phyloP scores from a whole-genome alignment of 2,888 invertebrate genomes.

The Dioctria linearis region DNA sequence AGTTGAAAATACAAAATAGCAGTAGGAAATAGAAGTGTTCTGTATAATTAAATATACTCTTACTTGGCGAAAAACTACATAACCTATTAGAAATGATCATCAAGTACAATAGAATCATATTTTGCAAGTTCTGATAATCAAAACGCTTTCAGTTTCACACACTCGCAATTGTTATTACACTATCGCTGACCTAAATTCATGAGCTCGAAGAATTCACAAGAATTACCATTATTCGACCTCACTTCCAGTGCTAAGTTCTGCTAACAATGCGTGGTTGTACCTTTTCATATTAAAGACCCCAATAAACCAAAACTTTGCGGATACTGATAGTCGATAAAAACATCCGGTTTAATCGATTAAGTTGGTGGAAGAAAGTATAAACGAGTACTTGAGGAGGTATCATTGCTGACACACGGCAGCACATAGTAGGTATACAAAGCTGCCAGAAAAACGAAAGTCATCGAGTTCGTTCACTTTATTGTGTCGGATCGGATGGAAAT shows the following conservation, averaged over 20 bases:
- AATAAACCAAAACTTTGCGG: slow-evolving; percentile 14
- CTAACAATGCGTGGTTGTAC: background rate
- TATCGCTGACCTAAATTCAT: background rate
- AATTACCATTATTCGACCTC: slow-evolving; percentile 13
- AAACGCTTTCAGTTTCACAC: slow-evolving; percentile 26
- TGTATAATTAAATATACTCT: too few relatives aligned
- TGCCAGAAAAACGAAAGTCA: slow-evolving; percentile 57
- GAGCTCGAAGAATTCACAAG: slow-evolving; percentile 14
- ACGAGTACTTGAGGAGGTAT: slow-evolving; percentile 14
- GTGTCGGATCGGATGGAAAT: slow-evolving; percentile 1
- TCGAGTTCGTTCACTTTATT: slow-evolving; percentile 55
- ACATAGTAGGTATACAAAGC: background rate
- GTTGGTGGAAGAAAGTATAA: slow-evolving; percentile 33
- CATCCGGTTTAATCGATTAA: slow-evolving; percentile 40
- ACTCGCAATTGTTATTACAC: background rate
- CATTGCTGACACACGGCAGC: background rate
- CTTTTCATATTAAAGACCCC: slow-evolving; percentile 10
- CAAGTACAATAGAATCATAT: too few relatives aligned
- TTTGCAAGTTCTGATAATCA: background rate
- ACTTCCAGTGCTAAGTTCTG: background rate
- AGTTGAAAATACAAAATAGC: too few relatives aligned
- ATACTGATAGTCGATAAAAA: slow-evolving; percentile 28
- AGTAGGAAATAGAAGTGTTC: too few relatives aligned
- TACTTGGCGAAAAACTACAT: too few relatives aligned
- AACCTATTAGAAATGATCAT: too few relatives aligned